A percentile compares a stretch with the other conserved stretches of the same genome.
Evolutionary conservation across 2,113 vertebrate genomes (phyloP).

Genomic region (Sylvilagus bachmani): DNA sequence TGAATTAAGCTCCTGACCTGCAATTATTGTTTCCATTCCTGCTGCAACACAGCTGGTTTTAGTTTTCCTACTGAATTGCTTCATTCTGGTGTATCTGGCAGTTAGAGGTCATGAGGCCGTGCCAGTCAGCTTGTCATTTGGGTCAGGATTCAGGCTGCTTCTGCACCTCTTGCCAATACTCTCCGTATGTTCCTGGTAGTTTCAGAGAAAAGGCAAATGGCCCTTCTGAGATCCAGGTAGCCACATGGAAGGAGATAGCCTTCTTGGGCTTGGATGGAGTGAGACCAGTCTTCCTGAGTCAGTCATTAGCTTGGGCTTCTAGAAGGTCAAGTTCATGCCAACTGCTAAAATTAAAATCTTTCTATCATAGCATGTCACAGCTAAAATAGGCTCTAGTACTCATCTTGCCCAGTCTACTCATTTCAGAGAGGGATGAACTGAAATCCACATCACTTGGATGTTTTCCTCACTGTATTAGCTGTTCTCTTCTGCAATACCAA

Average conservation of each 20-base stretch:
- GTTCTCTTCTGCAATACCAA: not conserved
- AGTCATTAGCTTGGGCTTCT: not conserved
- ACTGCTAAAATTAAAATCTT: not conserved
- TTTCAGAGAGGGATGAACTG: not conserved
- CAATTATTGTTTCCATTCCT: not conserved
- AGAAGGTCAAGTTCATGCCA: conserved; percentile 7
- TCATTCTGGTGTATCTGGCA: not conserved
- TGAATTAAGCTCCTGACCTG: not conserved
- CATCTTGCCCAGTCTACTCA: not conserved
- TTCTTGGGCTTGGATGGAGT: not conserved
- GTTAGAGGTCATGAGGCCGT: not conserved
- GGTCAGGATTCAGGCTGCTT: not conserved
- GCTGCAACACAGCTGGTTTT: not conserved
- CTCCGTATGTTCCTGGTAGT: not conserved
- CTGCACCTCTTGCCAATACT: not conserved
- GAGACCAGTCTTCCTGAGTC: not conserved
- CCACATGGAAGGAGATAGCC: not conserved
- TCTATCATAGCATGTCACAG: not conserved
- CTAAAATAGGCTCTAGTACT: not conserved
- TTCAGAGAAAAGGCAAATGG: not conserved
- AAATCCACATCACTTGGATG: not conserved
- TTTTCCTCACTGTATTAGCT: not conserved
- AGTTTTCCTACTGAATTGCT: not conserved
- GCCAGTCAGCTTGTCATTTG: not conserved
- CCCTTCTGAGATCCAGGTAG: not conserved